Evolutionary conservation across 2,797 vertebrate species (phyloP).

Genomic region (Chaunax sp.): DNA sequence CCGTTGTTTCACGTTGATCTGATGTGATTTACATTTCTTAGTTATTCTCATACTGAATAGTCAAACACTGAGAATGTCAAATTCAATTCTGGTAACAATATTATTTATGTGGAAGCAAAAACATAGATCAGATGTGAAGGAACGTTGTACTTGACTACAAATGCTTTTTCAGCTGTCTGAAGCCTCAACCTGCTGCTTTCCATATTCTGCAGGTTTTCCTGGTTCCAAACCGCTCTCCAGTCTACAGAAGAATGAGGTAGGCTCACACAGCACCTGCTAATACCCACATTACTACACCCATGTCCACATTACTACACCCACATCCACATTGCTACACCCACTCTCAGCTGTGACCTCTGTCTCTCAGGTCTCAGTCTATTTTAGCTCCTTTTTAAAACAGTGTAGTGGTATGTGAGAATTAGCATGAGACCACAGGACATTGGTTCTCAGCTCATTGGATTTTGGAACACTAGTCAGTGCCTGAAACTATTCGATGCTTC

Average conservation of each 20-base stretch:
- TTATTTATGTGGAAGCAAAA: background rate
- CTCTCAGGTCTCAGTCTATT: no score
- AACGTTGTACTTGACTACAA: background rate
- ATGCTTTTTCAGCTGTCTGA: background rate
- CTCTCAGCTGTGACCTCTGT: background rate
- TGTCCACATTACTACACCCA: no score
- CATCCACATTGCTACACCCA: background rate
- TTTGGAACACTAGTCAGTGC: no score
- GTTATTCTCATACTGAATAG: background rate
- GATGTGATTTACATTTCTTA: background rate
- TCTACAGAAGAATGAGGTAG: conserved; percentile 73
- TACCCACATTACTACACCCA: background rate
- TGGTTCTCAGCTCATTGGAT: no score
- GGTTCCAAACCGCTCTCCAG: conserved; percentile 72
- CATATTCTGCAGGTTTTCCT: conserved; percentile 48
- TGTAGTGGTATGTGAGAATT: no score
- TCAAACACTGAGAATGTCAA: background rate
- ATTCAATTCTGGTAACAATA: background rate
- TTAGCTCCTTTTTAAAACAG: background rate
- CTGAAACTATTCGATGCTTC: no score
- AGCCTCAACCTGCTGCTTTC: background rate
- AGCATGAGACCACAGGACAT: no score
- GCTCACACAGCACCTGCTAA: background rate
- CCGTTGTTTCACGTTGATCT: background rate
- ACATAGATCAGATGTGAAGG: background rate